Evolutionary conservation across 2,797 vertebrate species (phyloP).

Genomic region (Notamacropus eugenii): DNA sequence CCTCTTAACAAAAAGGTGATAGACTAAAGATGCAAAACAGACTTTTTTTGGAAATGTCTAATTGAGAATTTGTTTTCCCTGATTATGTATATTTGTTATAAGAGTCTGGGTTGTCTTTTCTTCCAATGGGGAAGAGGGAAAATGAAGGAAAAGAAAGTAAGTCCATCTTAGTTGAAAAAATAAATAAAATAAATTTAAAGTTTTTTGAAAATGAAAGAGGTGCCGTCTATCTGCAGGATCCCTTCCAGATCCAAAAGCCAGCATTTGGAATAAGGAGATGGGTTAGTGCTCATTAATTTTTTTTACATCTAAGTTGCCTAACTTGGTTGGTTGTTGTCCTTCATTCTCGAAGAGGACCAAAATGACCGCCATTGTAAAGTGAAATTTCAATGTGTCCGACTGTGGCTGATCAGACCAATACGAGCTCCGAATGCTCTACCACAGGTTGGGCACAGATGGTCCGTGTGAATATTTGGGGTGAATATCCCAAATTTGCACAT

Average conservation of each 20-base stretch:
- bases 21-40: neutral
- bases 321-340: too few relatives aligned
- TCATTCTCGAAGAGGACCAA: too few relatives aligned
- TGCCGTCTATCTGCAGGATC: neutral
- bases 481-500: too few relatives aligned
- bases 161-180: too few relatives aligned
- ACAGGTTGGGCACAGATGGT: too few relatives aligned
- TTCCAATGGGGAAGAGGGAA: neutral
- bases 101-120: neutral
- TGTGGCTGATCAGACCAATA: too few relatives aligned
- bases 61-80: neutral
- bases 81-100: neutral
- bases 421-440: too few relatives aligned
- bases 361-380: too few relatives aligned
- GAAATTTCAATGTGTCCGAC: too few relatives aligned
- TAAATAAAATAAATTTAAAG: neutral
- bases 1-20: neutral
- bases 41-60: neutral
- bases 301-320: neutral
- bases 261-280: neutral
- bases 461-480: too few relatives aligned
- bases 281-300: neutral
- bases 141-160: too few relatives aligned
- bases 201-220: neutral
- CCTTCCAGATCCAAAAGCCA: neutral